phyloP scores from a whole-genome alignment of 2,797 vertebrate genomes.

The Megalops cyprinoides region DNA sequence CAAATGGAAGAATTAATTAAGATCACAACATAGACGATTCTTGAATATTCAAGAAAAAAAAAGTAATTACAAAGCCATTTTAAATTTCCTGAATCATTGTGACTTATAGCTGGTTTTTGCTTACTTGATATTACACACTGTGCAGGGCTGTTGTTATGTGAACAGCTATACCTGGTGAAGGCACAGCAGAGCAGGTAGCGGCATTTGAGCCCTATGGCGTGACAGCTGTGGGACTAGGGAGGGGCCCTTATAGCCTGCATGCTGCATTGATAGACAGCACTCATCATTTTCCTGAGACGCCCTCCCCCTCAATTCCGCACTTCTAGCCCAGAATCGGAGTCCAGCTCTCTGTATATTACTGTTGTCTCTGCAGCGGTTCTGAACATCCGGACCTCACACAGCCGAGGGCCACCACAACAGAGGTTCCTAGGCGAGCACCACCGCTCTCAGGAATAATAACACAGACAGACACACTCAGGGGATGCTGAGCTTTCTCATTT shows the following conservation, averaged over 20 bases:
- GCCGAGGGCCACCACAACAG: neutral
- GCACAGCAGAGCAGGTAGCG: neutral
- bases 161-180: neutral
- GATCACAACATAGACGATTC: neutral
- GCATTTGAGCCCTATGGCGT: neutral
- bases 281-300: neutral
- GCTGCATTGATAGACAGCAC: neutral
- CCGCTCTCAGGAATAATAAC: neutral
- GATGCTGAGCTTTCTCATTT: constrained; percentile 4
- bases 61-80: neutral
- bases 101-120: neutral
- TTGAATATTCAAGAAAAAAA: neutral
- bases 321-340: neutral
- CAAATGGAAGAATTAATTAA: neutral
- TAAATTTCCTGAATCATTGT: neutral
- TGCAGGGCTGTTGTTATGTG: neutral
- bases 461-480: neutral
- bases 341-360: constrained; percentile 9
- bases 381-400: constrained; percentile 40
- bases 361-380: constrained; percentile 21
- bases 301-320: neutral
- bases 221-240: neutral
- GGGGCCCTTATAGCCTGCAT: neutral
- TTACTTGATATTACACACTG: neutral
- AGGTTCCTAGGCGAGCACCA: neutral